phyloP scores from a whole-genome alignment of 1,140 invertebrate species.

The Agrypnia vestita region DNA sequence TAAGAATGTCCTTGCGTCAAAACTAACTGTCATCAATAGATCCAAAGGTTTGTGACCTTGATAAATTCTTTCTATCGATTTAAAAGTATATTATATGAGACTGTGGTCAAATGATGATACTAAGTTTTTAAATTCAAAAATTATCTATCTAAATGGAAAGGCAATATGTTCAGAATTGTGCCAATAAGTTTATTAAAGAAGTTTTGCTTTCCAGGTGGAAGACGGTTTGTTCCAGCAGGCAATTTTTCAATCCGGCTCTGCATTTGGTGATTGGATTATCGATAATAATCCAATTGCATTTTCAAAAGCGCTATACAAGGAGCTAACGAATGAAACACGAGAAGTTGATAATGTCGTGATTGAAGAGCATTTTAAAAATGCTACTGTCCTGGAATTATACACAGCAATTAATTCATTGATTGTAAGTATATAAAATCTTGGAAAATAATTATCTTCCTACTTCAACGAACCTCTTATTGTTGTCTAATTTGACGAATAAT shows the following conservation, averaged over 20 bases:
- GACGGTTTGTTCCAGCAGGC: slow-evolving; percentile 52
- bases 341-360: slow-evolving; percentile 37
- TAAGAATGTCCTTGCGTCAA: too few species aligned
- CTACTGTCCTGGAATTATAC: slow-evolving; percentile 41
- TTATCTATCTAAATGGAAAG: too few species aligned
- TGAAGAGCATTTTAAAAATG: slow-evolving; percentile 49
- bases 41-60: too few species aligned
- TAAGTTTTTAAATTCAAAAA: too few species aligned
- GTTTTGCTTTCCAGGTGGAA: slow-evolving; percentile 44
- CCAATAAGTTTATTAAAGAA: too few species aligned
- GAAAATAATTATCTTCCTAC: background rate
- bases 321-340: slow-evolving; percentile 22
- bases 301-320: slow-evolving; percentile 21
- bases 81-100: too few species aligned
- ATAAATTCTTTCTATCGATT: too few species aligned
- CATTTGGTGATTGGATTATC: slow-evolving; percentile 39
- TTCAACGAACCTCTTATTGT: too few species aligned
- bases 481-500: too few species aligned
- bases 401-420: slow-evolving; percentile 13
- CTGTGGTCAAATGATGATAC: too few species aligned
- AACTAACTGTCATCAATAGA: too few species aligned
- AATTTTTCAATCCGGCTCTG: slow-evolving; percentile 52
- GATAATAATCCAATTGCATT: slow-evolving; percentile 40
- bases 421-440: background rate
- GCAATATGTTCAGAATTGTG: too few species aligned